These are phyloP conservation scores for Drosophila repletoides DNA, from an alignment of 1,140 invertebrate species.

Conservation along the genomic window DNA sequence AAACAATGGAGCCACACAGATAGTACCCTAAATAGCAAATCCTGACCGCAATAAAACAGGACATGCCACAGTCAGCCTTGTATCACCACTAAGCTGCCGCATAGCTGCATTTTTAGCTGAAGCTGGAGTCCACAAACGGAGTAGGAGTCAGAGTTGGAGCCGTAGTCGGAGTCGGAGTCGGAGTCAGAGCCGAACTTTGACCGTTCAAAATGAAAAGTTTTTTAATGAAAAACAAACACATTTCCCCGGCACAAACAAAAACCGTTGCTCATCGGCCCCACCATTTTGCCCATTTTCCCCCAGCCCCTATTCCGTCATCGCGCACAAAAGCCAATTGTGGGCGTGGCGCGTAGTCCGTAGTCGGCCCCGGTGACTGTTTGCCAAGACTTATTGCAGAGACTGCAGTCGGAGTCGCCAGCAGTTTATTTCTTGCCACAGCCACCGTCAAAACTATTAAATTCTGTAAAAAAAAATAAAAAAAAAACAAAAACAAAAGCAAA, in stretches of 20 bases:
- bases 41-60: conserved; percentile 76
- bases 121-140: neutral
- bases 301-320: too few species aligned
- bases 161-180: neutral
- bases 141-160: neutral
- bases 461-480: conserved; percentile 19
- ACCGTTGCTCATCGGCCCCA: too few species aligned
- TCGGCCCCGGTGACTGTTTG: conserved; percentile 54
- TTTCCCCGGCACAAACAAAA: conserved; percentile 51
- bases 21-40: conserved; percentile 52
- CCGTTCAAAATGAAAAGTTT: conserved; percentile 66
- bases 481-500: neutral
- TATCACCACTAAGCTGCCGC: conserved; percentile 16
- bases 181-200: conserved; percentile 58
- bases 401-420: conserved; percentile 57
- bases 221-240: conserved; percentile 81
- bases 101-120: neutral
- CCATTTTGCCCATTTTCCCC: too few species aligned
- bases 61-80: conserved; percentile 41
- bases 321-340: conserved; percentile 76
- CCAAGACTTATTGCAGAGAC: conserved; percentile 76
- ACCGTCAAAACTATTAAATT: conserved; percentile 72
- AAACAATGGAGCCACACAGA: conserved; percentile 7
- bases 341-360: too few species aligned
- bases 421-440: conserved; percentile 65